These are phyloP conservation scores for Naso thynnoides DNA, from an alignment of 2,797 vertebrate species.

Conservation along the genomic window DNA sequence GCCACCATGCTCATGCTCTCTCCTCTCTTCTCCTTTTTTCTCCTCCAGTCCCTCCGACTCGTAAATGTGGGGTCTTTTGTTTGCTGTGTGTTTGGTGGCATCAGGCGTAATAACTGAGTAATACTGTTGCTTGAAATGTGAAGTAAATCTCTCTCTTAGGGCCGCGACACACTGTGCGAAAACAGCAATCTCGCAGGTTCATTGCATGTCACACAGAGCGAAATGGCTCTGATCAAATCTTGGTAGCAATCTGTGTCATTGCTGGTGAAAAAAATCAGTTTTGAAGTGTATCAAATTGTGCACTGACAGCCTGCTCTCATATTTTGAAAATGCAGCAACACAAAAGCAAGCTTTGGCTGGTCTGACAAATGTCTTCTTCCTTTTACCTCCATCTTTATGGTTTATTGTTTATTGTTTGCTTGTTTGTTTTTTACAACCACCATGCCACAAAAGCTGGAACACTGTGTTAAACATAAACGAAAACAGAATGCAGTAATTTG, in stretches of 20 bases:
- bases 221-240: slow-evolving; percentile 15
- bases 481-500: too few species aligned
- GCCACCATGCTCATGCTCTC: slow-evolving; percentile 38
- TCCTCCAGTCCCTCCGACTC: not conserved
- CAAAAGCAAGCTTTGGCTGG: not conserved
- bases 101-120: slow-evolving; percentile 28
- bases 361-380: not conserved
- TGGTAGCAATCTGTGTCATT: slow-evolving; percentile 1
- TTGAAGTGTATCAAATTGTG: slow-evolving; percentile 2
- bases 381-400: not conserved
- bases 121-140: slow-evolving; percentile 21
- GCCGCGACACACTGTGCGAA: slow-evolving; percentile 11
- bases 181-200: slow-evolving; percentile 40
- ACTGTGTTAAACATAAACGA: too few species aligned
- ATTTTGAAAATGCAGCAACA: not conserved
- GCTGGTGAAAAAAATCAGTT: slow-evolving; percentile 1
- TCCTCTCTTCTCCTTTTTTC: not conserved
- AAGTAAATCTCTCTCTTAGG: slow-evolving; percentile 40
- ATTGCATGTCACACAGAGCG: slow-evolving; percentile 24
- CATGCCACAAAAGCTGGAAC: too few species aligned
- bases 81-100: slow-evolving; percentile 23
- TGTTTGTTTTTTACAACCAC: not conserved
- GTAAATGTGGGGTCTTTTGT: slow-evolving; percentile 26
- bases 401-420: not conserved
- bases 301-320: not conserved